A percentile compares a stretch with the other conserved stretches of the same genome.
These are phyloP conservation scores for Oreochromis grahami DNA, from an alignment of 2,797 vertebrate genomes.

Conservation along the genomic window DNA sequence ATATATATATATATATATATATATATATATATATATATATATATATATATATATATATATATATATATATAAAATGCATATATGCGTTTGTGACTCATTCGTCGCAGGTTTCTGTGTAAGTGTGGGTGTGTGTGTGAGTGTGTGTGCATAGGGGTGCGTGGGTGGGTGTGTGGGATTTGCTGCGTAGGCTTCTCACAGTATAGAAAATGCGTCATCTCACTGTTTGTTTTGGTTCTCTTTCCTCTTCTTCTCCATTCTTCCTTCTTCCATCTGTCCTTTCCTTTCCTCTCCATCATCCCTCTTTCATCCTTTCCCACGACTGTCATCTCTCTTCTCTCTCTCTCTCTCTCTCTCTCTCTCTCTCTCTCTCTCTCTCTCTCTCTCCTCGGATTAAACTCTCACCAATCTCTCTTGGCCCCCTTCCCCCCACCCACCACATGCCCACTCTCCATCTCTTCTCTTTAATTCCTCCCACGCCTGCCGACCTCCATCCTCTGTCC, in stretches of 20 bases:
- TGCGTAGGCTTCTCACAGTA: slow-evolving; percentile 55
- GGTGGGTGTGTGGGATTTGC: slow-evolving; percentile 29
- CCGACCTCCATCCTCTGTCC: slow-evolving; percentile 77
- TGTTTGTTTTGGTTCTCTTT: slow-evolving; percentile 37
- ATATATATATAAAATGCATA: neutral
- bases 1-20: neutral
- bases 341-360: too few species aligned
- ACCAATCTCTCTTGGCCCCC: slow-evolving; percentile 17
- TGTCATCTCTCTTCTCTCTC: slow-evolving; percentile 47
- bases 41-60: neutral
- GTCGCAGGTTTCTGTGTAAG: slow-evolving; percentile 27
- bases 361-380: too few species aligned
- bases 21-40: neutral
- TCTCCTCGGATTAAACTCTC: slow-evolving; percentile 49
- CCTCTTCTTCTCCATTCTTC: neutral
- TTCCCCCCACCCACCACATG: neutral
- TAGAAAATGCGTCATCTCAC: slow-evolving; percentile 69
- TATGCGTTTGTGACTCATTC: slow-evolving; percentile 18
- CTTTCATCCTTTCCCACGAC: slow-evolving; percentile 65
- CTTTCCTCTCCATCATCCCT: slow-evolving; percentile 67
- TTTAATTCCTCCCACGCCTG: slow-evolving; percentile 80
- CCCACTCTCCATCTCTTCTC: neutral
- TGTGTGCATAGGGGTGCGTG: neutral
- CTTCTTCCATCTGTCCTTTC: neutral
- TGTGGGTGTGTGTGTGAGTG: neutral